Evolutionary conservation across 2,113 vertebrate species (phyloP).

Genomic region (Cranoglanis bouderius): DNA sequence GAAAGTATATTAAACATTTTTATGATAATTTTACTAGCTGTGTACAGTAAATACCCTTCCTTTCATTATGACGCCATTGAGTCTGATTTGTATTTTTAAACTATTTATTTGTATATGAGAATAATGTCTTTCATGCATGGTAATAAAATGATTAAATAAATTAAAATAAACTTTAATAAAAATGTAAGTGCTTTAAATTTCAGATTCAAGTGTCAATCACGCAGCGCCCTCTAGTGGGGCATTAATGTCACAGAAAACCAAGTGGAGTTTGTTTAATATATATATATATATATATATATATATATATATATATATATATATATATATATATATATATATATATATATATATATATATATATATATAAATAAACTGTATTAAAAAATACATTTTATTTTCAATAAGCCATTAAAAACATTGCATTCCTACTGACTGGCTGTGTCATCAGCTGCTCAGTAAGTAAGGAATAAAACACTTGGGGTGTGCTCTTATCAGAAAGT

Average conservation of each 20-base stretch:
- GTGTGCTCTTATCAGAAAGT: neutral
- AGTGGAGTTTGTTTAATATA: neutral
- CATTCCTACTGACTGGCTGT: neutral
- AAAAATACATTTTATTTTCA: neutral
- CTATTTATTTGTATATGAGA: neutral
- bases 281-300: too few relatives aligned
- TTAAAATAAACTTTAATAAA: neutral
- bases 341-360: too few relatives aligned
- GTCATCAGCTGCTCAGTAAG: neutral
- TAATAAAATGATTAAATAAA: neutral
- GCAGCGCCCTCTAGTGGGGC: neutral
- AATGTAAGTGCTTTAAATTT: neutral
- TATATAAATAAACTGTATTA: too few relatives aligned
- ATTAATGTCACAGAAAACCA: neutral
- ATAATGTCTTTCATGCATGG: neutral
- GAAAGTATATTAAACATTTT: neutral
- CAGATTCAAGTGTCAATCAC: neutral
- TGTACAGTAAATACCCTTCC: neutral
- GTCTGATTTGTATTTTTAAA: neutral
- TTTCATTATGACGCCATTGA: neutral
- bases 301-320: too few relatives aligned
- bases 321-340: too few relatives aligned
- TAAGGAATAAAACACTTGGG: neutral
- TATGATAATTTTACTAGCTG: neutral
- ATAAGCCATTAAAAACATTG: neutral